Conservation (phyloP, 2,888 invertebrate species). For the Drosophila longiperda region DNA sequence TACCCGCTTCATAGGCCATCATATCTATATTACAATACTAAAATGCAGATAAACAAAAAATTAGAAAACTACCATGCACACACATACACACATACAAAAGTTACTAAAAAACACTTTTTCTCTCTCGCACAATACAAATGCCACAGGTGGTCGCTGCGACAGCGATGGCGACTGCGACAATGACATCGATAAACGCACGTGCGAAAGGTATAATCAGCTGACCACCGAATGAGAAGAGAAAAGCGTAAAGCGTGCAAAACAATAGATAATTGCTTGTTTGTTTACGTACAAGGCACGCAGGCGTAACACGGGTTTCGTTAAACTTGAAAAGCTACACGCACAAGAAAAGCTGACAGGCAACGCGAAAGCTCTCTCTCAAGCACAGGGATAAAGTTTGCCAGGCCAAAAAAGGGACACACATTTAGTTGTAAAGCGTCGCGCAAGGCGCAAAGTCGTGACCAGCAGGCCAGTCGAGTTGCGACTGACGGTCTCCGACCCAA, state of each 20-base stretch:
- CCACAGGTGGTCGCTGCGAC: conserved; percentile 59
- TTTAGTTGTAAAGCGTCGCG: conserved; percentile 16
- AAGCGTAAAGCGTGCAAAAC: conserved; percentile 43
- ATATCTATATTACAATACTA: background rate
- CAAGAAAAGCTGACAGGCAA: conserved; percentile 43
- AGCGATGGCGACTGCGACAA: conserved; percentile 1
- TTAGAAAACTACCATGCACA: background rate
- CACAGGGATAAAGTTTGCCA: conserved; percentile 37
- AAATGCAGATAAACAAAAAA: background rate
- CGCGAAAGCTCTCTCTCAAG: conserved; percentile 46
- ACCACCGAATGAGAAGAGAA: conserved; percentile 47
- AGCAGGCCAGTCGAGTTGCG: conserved; percentile 29
- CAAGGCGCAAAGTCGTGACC: conserved; percentile 56
- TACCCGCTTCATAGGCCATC: background rate
- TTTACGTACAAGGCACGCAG: conserved; percentile 61
- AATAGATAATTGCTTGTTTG: conserved; percentile 51
- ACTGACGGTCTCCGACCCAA: conserved; percentile 7
- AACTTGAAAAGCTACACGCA: conserved; percentile 43
- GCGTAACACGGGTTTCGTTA: conserved; percentile 59
- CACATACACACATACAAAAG: conserved; percentile 13
- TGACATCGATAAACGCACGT: conserved; percentile 44
- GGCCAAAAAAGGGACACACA: conserved; percentile 6
- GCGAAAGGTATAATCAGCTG: conserved; percentile 56
- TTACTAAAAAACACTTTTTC: conserved; percentile 9
- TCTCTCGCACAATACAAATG: conserved; percentile 17